Evolutionary conservation across 1,140 invertebrate genomes (phyloP).

Genomic region (Caenorhabditis tropicalis): DNA sequence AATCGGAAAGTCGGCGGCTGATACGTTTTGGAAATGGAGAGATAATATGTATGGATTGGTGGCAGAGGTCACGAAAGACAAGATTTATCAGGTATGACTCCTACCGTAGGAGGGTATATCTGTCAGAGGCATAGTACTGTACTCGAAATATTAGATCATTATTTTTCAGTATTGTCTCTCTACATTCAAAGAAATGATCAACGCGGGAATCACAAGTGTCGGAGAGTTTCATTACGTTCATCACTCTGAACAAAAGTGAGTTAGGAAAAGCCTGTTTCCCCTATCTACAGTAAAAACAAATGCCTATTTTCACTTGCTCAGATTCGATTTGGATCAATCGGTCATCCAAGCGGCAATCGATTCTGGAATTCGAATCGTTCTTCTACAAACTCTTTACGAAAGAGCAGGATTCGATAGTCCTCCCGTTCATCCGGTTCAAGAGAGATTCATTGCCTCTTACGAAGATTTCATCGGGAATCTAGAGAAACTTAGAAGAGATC

Average conservation of each 20-base stretch:
- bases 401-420: slow-evolving; percentile 58
- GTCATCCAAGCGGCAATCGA: slow-evolving; percentile 67
- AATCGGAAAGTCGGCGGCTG: slow-evolving; percentile 61
- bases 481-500: slow-evolving; percentile 42
- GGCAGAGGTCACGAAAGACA: slow-evolving; percentile 60
- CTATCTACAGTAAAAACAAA: too few species aligned
- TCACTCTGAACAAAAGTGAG: slow-evolving; percentile 54
- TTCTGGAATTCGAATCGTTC: slow-evolving; percentile 63
- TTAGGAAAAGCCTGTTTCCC: too few species aligned
- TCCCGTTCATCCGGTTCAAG: slow-evolving; percentile 58
- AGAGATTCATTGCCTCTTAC: slow-evolving; percentile 56
- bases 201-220: slow-evolving; percentile 69
- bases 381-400: slow-evolving; percentile 59
- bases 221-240: slow-evolving; percentile 72
- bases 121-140: too few species aligned
- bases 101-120: too few species aligned
- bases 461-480: slow-evolving; percentile 62
- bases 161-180: slow-evolving; percentile 66
- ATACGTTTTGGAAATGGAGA: slow-evolving; percentile 70
- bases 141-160: too few species aligned
- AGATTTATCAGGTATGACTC: slow-evolving; percentile 61
- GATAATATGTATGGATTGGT: slow-evolving; percentile 69
- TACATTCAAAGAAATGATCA: slow-evolving; percentile 69
- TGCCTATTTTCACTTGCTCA: neutral
- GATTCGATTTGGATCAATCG: slow-evolving; percentile 66